Evolutionary conservation across 2,113 vertebrate species (phyloP), one percentile per base, ranked within the genome.

Genomic region (Neoarius graeffei): DNA sequence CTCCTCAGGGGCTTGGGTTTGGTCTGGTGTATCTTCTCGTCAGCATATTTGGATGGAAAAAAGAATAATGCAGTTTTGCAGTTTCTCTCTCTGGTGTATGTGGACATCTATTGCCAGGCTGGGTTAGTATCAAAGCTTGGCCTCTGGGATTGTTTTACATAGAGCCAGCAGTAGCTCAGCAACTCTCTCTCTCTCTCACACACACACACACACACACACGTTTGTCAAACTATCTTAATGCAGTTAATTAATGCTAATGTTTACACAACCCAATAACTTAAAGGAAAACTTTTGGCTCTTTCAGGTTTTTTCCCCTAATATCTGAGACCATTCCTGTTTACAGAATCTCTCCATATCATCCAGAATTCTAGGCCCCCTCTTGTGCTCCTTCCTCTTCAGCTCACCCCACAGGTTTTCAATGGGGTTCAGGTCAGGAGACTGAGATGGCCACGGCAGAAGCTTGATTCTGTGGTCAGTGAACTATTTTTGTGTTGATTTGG

Each of bases 21-120:
- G 79, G 83, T 69, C 87, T 64, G 54, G 60, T 48, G 87, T 80
- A 85, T 84, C 82, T 15, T 62, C 50, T 84, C 62, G 62, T 88
- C 87, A 88, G 87, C 87, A 88, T 59, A 88, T 88, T 79, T 80
- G 27, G 60, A 84, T 79, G 60, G 82, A 88, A 85, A n/a, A 87
- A 64, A 84, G 73, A 88, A 85, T 76, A 88, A 13, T 85, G 87
- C 83, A 80, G 83, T 50, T 88, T 85, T 88, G 82, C 87, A 88
- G 52, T 80, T 84, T 88, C 81, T 88, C 81, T 66, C 69, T 83
- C 86, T 84, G 66, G 79, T 83, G 60, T 82, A 83, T 83, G 82
- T 87, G 79, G 77, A 54, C 77, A 87, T 87, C 35, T 66, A 74
- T 82, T 62, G 64, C 62, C 64, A 30, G 79, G 66, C 9, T 60